Conservation (phyloP, 2,888 invertebrate species). For the Ophioninae sp. region DNA sequence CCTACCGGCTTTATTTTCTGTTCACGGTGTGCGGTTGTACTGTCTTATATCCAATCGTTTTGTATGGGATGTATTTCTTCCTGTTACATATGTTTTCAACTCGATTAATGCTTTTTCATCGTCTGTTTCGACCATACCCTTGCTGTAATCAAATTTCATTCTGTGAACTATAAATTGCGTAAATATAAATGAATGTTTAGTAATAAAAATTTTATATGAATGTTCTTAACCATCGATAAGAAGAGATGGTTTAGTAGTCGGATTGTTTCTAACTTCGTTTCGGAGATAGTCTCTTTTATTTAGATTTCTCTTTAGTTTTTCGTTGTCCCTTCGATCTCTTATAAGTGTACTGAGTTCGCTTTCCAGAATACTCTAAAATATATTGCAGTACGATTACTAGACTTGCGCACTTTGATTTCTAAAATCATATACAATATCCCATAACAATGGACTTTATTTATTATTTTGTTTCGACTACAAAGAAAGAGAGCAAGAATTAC, state of each 20-base stretch:
- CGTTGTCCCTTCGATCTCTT: slow-evolving; percentile 5
- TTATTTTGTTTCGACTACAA: no score
- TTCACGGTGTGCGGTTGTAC: slow-evolving; percentile 23
- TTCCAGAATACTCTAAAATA: slow-evolving; percentile 9
- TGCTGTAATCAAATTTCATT: background rate
- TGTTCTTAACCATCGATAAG: background rate
- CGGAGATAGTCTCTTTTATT: background rate
- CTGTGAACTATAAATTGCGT: background rate
- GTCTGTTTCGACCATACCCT: slow-evolving; percentile 7
- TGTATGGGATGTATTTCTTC: slow-evolving; percentile 4
- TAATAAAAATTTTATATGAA: background rate
- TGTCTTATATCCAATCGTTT: slow-evolving; percentile 7
- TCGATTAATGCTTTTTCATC: slow-evolving; percentile 9
- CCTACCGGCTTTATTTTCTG: slow-evolving; percentile 14
- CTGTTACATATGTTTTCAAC: slow-evolving; percentile 16
- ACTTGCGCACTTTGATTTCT: no score
- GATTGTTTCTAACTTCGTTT: background rate
- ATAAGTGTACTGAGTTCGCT: slow-evolving; percentile 10
- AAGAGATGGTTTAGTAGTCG: background rate
- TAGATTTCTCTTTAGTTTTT: slow-evolving; percentile 6
- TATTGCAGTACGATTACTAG: no score
- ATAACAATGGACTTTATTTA: no score
- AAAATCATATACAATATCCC: no score
- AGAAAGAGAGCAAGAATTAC: no score
- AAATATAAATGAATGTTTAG: background rate